These are phyloP conservation scores for Apamea sordens DNA, from an alignment of 2,888 invertebrate species.

Conservation along the genomic window DNA sequence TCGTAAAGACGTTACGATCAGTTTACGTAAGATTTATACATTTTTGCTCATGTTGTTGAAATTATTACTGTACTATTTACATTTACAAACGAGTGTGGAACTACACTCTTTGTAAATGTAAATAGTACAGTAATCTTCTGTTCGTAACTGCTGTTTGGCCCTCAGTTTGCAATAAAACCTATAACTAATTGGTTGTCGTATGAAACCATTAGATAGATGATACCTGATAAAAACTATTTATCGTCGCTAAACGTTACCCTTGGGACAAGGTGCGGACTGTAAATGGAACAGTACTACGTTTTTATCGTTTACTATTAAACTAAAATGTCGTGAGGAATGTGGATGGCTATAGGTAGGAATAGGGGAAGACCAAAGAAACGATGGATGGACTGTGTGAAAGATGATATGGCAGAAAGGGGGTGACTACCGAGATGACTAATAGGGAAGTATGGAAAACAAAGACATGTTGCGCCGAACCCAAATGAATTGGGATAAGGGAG, in stretches of 20 bases:
- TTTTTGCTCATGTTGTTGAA: neutral
- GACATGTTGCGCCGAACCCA: neutral
- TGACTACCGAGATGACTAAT: neutral
- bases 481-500: neutral
- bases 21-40: neutral
- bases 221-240: conserved; percentile 14
- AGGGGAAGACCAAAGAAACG: neutral
- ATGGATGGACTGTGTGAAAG: neutral
- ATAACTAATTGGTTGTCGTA: conserved; percentile 1
- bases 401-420: neutral
- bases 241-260: conserved; percentile 9
- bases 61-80: too few species aligned
- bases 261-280: conserved; percentile 8
- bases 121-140: neutral
- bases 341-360: neutral
- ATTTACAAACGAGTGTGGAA: too few species aligned
- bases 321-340: neutral
- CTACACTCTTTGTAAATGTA: neutral
- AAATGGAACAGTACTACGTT: neutral
- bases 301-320: neutral
- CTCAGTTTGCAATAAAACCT: neutral
- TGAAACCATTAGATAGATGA: conserved; percentile 29
- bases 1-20: neutral
- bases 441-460: neutral
- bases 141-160: conserved; percentile 4